phyloP scores from a whole-genome alignment of 2,797 vertebrate species.

The Apogon talboti region DNA sequence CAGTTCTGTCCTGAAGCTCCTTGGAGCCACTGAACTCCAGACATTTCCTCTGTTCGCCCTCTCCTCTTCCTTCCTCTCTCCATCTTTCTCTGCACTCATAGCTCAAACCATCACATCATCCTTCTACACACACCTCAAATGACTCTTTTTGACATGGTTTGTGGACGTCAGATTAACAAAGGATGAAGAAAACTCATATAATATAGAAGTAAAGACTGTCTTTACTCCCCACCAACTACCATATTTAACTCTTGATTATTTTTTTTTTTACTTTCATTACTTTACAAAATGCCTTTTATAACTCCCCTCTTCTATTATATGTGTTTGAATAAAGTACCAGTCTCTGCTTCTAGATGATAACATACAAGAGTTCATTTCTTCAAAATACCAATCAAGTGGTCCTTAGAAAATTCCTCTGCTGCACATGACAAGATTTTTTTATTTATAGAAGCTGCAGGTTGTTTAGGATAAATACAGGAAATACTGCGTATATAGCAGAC shows the following conservation, averaged over 20 bases:
- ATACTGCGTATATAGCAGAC: background rate
- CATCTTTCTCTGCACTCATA: slow-evolving; percentile 33
- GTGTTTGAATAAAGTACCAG: too few relatives aligned
- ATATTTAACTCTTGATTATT: background rate
- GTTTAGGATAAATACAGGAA: slow-evolving; percentile 12
- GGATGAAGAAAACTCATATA: slow-evolving; percentile 1
- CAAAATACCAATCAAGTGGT: background rate
- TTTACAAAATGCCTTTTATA: background rate
- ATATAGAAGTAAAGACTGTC: background rate
- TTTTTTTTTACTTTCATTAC: slow-evolving; percentile 5
- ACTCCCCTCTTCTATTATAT: background rate
- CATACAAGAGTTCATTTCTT: background rate
- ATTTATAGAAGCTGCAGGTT: slow-evolving; percentile 5
- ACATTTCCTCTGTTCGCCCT: slow-evolving; percentile 32
- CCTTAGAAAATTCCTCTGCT: background rate
- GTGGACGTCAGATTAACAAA: slow-evolving; percentile 1
- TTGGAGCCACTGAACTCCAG: slow-evolving; percentile 51
- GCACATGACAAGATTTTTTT: background rate
- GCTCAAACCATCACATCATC: slow-evolving; percentile 19
- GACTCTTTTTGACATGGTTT: slow-evolving; percentile 7
- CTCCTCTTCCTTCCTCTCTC: slow-evolving; percentile 14
- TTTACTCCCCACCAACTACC: background rate
- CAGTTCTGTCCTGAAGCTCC: slow-evolving; percentile 57
- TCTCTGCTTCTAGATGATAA: slow-evolving; percentile 3
- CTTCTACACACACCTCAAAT: slow-evolving; percentile 39